Evolutionary conservation across 1,140 invertebrate genomes (phyloP), one percentile per base, ranked within the genome.

Genomic region (Drosophila sechellia): DNA sequence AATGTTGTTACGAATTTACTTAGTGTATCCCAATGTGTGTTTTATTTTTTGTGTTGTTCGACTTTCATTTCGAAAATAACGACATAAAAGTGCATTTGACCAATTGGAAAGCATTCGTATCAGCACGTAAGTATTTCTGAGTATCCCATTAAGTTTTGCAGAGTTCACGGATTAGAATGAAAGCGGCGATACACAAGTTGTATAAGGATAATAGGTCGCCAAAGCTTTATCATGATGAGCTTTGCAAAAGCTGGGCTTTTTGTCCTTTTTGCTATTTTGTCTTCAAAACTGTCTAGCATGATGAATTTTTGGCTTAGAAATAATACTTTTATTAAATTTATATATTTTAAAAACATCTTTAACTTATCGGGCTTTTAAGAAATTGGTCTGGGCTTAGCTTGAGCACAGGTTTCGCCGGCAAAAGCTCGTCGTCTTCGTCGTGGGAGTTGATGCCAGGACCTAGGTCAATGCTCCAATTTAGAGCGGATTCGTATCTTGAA

Each of bases 1-100:
- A 43, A 43, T 43, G 42, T 43, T 43, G 42, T 43, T 43, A 43
- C 42, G 42, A 43, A 43, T 43, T 43, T 43, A 43, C 42, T 43
- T 43, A 43, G 42, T 20, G 42, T 43, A 43, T 17, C 17, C 17
- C 3, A 11, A 43, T 43, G 42, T 43, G 42, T 43, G 42, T 43
- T 43, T 43, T 20, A 43, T 43, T 43, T 12, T 43, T 13, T 13
- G 13, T 43, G 13, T 15, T 15, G 13, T n/a, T 43, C 42, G 10
- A 10, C 15, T 31, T 31, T 31, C 27, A 31, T 1, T 31, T 31
- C 0, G 27, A 31, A 31, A 31, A 8, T 31, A 31, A 31, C 27
- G 27, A 31, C 27, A 31, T 31, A 8, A 31, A 31, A 31, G 6
- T 31, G 27, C 27, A 8, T 8, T 31, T 31, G 6, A 6, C 6